Base-by-base conservation (phyloP, 2,888 invertebrate species). In the Ornithoptera alexandrae region DNA sequence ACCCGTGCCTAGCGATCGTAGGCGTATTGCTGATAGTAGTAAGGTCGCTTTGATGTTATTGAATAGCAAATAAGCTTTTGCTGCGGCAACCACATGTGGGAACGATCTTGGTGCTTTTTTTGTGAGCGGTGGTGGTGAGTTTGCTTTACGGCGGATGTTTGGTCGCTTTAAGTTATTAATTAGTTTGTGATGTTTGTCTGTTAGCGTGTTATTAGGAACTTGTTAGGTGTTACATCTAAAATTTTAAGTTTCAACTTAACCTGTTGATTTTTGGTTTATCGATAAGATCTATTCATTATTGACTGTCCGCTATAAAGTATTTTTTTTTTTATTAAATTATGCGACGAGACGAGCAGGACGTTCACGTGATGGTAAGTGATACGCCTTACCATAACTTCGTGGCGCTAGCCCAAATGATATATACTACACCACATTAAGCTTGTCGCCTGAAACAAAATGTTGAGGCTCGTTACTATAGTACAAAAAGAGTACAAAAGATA, bases 121-220 rank as follows among this genome's bases (percentile, higher is more conserved):
- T 89, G 86, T 84, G 79, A 83, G 81, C 76, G 78, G 77, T 76
- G 76, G 80, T 80, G 64, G 79, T 82, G 81, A 82, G 82, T 85
- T 86, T 85, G 79, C 81, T 78, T 80, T 80, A 75, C 79, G 82
- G 78, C 89, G 90, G 89, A 90, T 90, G 88, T 92, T 90, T 90
- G 88, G 86, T 77, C 82, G 82, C 81, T 81, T 83, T 84, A 77
- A 77, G 82, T 79, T 84, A 86, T 86, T 90, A 89, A 90, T 90
- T 89, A 88, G 85, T 80, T 74, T 75, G 78, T 86, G 84, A 80
- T 84, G 79, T 79, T 87, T 86, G 84, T 79, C 78, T 79, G 84
- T 88, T 89, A 88, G 82, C 78, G 78, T 76, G 72, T 75, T 74
- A 76, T 79, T 81, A 72, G 67, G 69, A 77, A 75, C 67, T 75